Base-by-base conservation (phyloP, 2,888 invertebrate species). In the Phaedon cochleariae region DNA sequence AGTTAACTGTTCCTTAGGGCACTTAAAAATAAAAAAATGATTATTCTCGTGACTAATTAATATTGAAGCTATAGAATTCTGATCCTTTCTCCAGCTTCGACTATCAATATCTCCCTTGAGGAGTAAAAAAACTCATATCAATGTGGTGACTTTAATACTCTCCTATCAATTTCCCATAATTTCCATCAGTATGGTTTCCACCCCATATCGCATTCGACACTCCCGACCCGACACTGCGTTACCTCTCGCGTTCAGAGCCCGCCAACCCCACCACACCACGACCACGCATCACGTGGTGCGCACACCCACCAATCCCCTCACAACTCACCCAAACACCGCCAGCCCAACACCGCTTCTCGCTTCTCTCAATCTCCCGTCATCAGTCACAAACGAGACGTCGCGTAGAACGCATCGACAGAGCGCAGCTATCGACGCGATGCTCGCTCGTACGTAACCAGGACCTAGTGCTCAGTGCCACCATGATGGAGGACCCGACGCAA, bases 401-500 rank as follows among this genome's bases (percentile, higher is more conserved):
- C 68, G 70, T 74, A 72, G 77, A 75, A 2, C n/a, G n/a, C n/a
- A n/a, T n/a, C n/a, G n/a, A 76, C 76, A 78, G 76, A 74, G 74
- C 73, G 79, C 74, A 74, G 71, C 68, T 76, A 79, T 72, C 54
- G 15, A 41, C 41, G 54, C 15, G 52, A 65, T 62, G 67, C 41
- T 78, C 72, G 77, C 76, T 76, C 81, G 75, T 78, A 79, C 83
- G 81, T 80, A 85, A n/a, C n/a, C n/a, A n/a, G 86, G 31, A 54
- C 48, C 48, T 37, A 53, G 59, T 54, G 21, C 21, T 37, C 12
- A 76, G 87, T 86, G 79, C n/a, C n/a, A 83, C 71, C 68, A 81
- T 80, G 81, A 86, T 86, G 86, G 87, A 87, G 81, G 86, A 86
- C 75, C 82, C 82, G 76, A 84, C 85, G 72, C 86, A 86, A 81